These are phyloP conservation scores for Rhabdomys dilectus DNA, from an alignment of 2,113 vertebrate genomes.

Conservation along the genomic window DNA sequence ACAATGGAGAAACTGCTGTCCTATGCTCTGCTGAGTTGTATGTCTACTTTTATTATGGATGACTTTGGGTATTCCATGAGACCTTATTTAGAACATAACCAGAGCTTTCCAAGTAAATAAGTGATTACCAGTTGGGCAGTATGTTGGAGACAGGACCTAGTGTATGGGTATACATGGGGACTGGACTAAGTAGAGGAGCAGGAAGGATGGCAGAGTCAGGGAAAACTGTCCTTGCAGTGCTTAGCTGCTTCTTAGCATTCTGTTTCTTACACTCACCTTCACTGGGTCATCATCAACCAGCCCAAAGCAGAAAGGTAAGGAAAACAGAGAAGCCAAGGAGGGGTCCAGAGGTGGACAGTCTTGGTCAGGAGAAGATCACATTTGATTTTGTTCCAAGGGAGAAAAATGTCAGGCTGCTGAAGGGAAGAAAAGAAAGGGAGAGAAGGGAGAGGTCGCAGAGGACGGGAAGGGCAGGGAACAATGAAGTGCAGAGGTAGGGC, in stretches of 20 bases:
- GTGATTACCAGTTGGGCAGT: neutral
- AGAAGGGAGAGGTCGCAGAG: neutral
- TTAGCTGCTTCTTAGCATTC: neutral
- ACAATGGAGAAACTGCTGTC: neutral
- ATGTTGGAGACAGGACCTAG: neutral
- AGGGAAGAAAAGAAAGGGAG: neutral
- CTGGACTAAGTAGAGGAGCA: neutral
- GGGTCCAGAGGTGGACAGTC: neutral
- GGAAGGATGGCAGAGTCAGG: neutral
- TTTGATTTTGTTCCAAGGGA: neutral
- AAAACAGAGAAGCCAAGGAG: accelerated
- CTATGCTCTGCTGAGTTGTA: neutral
- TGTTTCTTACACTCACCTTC: too few species aligned
- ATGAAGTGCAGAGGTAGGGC: neutral
- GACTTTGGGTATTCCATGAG: neutral
- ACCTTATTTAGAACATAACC: neutral
- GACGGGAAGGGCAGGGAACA: too few species aligned
- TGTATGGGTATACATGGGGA: neutral
- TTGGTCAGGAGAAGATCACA: neutral
- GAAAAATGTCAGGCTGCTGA: neutral
- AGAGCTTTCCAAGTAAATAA: neutral
- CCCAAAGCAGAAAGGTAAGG: neutral
- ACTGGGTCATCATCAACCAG: neutral
- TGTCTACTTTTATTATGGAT: neutral
- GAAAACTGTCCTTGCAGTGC: accelerated